A percentile compares a stretch with the other conserved stretches of the same genome.
phyloP scores from a whole-genome alignment of 2,113 vertebrate genomes.

The Ameiurus melas region DNA sequence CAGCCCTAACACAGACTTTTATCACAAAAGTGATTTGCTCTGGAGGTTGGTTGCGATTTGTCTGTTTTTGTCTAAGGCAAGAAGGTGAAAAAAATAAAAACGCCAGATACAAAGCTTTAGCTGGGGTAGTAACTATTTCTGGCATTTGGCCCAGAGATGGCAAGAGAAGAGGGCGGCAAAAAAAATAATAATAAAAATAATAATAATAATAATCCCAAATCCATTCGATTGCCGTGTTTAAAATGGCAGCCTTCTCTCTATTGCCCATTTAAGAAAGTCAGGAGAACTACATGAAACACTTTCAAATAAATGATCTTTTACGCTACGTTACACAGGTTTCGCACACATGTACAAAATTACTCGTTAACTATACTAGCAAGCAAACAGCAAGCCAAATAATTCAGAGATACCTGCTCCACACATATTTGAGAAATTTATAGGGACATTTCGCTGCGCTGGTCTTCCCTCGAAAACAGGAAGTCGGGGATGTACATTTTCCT shows the following conservation, averaged over 20 bases:
- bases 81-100: neutral
- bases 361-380: too few relatives aligned
- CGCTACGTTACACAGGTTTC: too few relatives aligned
- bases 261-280: neutral
- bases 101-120: neutral
- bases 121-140: neutral
- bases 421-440: too few relatives aligned
- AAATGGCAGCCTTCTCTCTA: neutral
- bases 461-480: neutral
- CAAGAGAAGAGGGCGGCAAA: neutral
- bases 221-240: neutral
- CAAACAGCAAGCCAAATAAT: too few relatives aligned
- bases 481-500: neutral
- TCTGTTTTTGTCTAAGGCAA: neutral
- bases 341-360: too few relatives aligned
- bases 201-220: neutral
- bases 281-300: neutral
- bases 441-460: too few relatives aligned
- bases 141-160: neutral
- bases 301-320: too few relatives aligned
- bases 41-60: neutral
- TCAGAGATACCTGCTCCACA: too few relatives aligned
- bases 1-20: neutral
- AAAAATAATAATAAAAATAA: neutral
- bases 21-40: neutral